Base-by-base conservation (phyloP, 2,888 invertebrate species). In the Caenorhabditis sulstoni region DNA sequence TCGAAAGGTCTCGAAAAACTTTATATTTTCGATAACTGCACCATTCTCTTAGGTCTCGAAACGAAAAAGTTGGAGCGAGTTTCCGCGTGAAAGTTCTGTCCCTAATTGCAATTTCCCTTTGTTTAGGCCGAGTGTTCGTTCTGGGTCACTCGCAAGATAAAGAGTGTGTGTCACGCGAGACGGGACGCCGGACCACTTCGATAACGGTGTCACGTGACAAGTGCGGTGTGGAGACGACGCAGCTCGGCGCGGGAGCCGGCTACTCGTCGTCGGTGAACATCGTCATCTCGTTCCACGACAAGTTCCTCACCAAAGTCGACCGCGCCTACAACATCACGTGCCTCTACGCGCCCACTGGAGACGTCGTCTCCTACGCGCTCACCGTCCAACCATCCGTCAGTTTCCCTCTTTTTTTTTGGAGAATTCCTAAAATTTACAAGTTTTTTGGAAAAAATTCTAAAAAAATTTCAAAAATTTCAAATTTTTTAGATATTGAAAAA, bases 291-390 rank as follows among this genome's bases (percentile, higher is more conserved):
- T 90, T 90, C 82, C 90, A 90, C 80, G 83, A 87, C 35, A 86
- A 89, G 47, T 90, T 90, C 71, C 74, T 90, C 53, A 90, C 90
- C 18, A 90, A 89, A 81, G 86, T 88, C 39, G 89, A 89, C 66
- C 53, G 86, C 53, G 83, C 81, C 20, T 83, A 83, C 49, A 81
- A 83, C 39, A 83, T 83, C 22, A 77, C 70, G 18, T 83, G 81
- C 45, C 57, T 81, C 16, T 83, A 53, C 29, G 89, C 88, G 82
- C 81, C 88, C 59, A 83, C 87, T 29, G 88, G 87, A 18, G 90
- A 90, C 74, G 89, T 88, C 2, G 90, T 90, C 20, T 89, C 88
- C 2, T 90, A 89, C 76, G 89, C 90, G 7, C 68, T 90, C n/a
- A 83, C 88, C 22, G 90, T 89, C 14, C 73, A 77, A 59, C 78